These are phyloP conservation scores for Melozone crissalis DNA, from an alignment of 2,113 vertebrate species.

Conservation along the genomic window DNA sequence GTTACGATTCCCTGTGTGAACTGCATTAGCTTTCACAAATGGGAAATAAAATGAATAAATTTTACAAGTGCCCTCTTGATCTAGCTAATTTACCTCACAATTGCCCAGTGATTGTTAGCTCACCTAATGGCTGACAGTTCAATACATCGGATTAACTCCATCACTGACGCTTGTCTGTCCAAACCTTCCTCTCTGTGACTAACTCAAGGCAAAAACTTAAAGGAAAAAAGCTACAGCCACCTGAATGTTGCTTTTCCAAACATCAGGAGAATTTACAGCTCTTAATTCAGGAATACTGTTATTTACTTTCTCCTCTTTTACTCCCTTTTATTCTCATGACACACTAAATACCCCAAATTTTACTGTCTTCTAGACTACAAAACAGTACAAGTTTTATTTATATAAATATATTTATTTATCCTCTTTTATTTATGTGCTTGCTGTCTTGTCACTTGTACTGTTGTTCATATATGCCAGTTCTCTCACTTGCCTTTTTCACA, in stretches of 20 bases:
- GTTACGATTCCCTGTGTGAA: neutral
- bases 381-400: neutral
- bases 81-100: constrained; percentile 5
- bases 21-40: neutral
- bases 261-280: neutral
- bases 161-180: neutral
- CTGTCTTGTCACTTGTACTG: too few species aligned
- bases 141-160: neutral
- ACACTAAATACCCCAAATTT: neutral
- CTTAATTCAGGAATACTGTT: neutral
- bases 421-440: too few species aligned
- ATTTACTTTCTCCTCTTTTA: neutral
- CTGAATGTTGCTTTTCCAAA: neutral
- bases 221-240: neutral
- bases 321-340: neutral
- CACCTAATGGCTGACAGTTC: neutral
- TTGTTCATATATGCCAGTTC: too few species aligned
- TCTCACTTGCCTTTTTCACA: too few species aligned
- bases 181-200: neutral
- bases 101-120: neutral
- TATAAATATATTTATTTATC: too few species aligned
- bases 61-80: constrained; percentile 29
- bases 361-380: neutral
- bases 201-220: neutral
- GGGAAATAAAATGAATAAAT: constrained; percentile 27